Evolutionary conservation across 2,797 vertebrate genomes (phyloP).

Genomic region (Tapirus indicus): DNA sequence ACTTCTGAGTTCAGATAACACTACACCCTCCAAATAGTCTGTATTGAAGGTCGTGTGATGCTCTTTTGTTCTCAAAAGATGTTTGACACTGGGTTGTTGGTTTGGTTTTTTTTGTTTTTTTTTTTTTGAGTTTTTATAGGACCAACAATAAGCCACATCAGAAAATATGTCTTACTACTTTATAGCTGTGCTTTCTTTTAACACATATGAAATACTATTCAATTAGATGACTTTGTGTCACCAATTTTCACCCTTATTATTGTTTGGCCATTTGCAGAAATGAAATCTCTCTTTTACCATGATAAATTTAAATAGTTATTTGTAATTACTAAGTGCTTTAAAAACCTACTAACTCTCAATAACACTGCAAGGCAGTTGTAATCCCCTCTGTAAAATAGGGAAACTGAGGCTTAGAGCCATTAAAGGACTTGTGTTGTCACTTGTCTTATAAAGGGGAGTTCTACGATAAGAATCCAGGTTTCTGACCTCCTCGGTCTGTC

Average conservation of each 20-base stretch:
- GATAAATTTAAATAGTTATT: background rate
- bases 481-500: rapidly evolving
- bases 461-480: background rate
- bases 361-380: background rate
- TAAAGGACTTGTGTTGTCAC: background rate
- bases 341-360: background rate
- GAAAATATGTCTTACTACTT: background rate
- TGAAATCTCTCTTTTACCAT: constrained; percentile 9
- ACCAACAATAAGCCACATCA: background rate
- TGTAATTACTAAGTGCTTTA: background rate
- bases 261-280: constrained; percentile 8
- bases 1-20: background rate
- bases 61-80: background rate
- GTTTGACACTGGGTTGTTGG: background rate
- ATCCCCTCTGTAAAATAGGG: background rate
- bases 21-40: too few species aligned
- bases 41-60: background rate
- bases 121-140: background rate
- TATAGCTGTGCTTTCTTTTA: background rate
- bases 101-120: too few species aligned
- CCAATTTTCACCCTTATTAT: background rate
- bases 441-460: background rate
- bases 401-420: background rate
- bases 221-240: background rate
- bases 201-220: background rate